Evolutionary conservation across 92 coral and sea anemone genomes (phyloP).

Genomic region (Pocillopora grandis): DNA sequence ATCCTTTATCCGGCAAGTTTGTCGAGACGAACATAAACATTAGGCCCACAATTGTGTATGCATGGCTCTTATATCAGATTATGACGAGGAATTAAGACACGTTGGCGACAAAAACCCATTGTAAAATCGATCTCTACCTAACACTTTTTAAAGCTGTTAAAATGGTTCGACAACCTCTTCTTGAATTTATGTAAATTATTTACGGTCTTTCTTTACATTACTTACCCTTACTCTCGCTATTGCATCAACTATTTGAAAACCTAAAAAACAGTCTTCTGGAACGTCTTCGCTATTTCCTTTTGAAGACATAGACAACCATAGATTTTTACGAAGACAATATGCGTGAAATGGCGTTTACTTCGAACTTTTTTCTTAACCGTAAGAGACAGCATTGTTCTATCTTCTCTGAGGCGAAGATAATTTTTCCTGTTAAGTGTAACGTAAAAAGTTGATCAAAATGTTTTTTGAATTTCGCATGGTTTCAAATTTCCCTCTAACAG

Average conservation of each 20-base stretch:
- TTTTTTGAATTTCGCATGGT: no score
- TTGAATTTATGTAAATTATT: conserved; percentile 7
- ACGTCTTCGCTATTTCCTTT: no score
- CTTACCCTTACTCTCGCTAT: neutral
- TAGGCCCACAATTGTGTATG: neutral
- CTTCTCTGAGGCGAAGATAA: no score
- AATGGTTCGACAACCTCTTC: neutral
- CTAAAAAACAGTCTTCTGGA: no score
- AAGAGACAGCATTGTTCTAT: no score
- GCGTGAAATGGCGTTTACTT: no score
- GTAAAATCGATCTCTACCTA: neutral
- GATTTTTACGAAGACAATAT: no score
- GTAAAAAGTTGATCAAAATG: no score
- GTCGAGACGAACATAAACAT: conserved; percentile 16
- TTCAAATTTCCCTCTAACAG: neutral
- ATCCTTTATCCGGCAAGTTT: conserved; percentile 1
- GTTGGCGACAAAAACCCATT: conserved; percentile 3
- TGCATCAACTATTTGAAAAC: no score
- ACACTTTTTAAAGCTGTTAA: neutral
- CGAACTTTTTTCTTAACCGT: no score
- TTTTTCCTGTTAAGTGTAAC: no score
- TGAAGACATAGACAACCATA: no score
- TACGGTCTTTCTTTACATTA: neutral
- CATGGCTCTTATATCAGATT: conserved; percentile 1
- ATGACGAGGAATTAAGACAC: neutral